Percentiles rank a stretch among this genome's conserved stretches.
phyloP scores from a whole-genome alignment of 1,140 invertebrate genomes.

The Drosophila navojoa region DNA sequence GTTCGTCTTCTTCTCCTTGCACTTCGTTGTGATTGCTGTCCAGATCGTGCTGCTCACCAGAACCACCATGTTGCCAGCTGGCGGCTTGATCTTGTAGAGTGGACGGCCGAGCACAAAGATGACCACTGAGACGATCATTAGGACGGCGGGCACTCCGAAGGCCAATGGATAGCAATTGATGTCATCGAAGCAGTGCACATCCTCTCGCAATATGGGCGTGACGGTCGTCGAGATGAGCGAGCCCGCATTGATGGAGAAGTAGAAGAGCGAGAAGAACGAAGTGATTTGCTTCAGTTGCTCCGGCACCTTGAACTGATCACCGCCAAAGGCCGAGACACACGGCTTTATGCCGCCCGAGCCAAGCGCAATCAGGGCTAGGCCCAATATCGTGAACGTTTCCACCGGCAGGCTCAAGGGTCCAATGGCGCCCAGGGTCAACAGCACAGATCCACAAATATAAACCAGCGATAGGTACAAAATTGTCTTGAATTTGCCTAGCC shows the following conservation, averaged over 20 bases:
- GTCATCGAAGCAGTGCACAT: conserved; percentile 92
- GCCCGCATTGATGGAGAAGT: conserved; percentile 96
- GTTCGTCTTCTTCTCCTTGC: conserved; percentile 85
- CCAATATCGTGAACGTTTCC: conserved; percentile 89
- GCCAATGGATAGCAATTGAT: conserved; percentile 94
- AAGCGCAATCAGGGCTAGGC: conserved; percentile 92
- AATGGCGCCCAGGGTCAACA: conserved; percentile 90
- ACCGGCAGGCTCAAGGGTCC: conserved; percentile 86
- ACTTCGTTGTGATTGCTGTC: conserved; percentile 88
- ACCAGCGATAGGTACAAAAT: conserved; percentile 95
- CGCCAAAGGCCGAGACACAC: conserved; percentile 98
- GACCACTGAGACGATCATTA: conserved; percentile 93
- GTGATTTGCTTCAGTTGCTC: conserved; percentile 91
- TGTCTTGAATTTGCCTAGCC: conserved; percentile 92
- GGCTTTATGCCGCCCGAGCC: conserved; percentile 99
- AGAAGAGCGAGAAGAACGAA: conserved; percentile 96
- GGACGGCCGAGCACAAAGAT: conserved; percentile 92
- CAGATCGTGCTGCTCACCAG: conserved; percentile 91
- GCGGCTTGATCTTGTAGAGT: conserved; percentile 91
- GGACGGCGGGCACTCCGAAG: conserved; percentile 94
- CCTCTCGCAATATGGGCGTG: conserved; percentile 93
- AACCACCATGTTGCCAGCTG: conserved; percentile 92
- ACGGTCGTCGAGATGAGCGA: conserved; percentile 95
- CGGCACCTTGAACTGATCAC: conserved; percentile 95
- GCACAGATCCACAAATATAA: conserved; percentile 93